Evolutionary conservation across 23 tunicate genomes (phyloP).

Genomic region (Styela plicata): DNA sequence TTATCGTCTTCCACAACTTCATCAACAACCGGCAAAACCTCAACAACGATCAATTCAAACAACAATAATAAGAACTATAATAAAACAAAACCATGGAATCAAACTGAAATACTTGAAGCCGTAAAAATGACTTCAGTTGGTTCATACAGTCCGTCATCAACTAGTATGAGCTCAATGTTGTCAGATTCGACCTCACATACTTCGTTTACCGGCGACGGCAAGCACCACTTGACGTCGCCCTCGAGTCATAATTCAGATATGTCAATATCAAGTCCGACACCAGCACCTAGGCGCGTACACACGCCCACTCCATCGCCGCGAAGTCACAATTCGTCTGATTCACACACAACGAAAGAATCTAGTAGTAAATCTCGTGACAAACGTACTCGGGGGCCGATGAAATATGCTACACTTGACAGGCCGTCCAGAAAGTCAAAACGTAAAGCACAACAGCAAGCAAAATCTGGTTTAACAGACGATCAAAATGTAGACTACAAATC

Average conservation of each 20-base stretch:
- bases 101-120: not conserved
- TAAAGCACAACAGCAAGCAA: not conserved
- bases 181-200: conserved; percentile 23
- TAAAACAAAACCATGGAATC: conserved; percentile 1
- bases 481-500: conserved; percentile 18
- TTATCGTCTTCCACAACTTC: conserved; percentile 15
- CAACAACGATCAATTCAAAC: not conserved
- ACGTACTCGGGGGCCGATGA: not conserved
- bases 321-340: not conserved
- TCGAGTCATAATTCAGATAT: not conserved
- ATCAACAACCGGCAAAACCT: not conserved
- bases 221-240: not conserved
- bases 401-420: conserved; percentile 17
- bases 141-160: conserved; percentile 16
- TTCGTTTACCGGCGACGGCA: conserved; percentile 3
- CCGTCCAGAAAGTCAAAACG: conserved; percentile 9
- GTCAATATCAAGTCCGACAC: conserved; percentile 1
- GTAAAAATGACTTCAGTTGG: not conserved
- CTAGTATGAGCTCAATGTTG: conserved; percentile 19
- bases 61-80: not conserved
- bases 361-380: not conserved
- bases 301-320: conserved; percentile 22
- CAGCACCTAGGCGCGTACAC: not conserved
- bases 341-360: not conserved
- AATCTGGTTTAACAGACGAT: not conserved